phyloP scores from a whole-genome alignment of 2,797 vertebrate genomes.

The Pogoniulus pusillus region DNA sequence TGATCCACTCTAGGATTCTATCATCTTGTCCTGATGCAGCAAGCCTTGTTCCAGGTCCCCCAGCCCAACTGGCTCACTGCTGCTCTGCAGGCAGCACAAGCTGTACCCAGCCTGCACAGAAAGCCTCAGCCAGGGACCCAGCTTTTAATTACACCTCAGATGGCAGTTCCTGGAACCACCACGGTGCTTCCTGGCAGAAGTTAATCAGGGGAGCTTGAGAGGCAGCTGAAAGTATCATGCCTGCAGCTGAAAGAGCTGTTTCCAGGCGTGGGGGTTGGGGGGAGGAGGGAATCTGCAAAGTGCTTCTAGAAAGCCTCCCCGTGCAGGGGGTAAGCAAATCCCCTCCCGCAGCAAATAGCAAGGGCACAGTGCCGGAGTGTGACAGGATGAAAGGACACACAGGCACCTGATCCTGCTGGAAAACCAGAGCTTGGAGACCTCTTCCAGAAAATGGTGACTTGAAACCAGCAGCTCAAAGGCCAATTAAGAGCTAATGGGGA shows the following conservation, averaged over 20 bases:
- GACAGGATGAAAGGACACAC: constrained; percentile 27
- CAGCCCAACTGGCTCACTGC: not conserved
- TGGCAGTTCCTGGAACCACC: constrained; percentile 42
- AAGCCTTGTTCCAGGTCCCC: not conserved
- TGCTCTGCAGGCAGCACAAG: not conserved
- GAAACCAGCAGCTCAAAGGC: constrained; percentile 32
- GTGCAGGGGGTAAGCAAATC: not conserved
- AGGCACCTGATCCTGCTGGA: constrained; percentile 46
- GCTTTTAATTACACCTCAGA: constrained; percentile 7
- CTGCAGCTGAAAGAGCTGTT: not conserved
- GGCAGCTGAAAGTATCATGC: constrained; percentile 9
- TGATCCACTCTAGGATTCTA: too few species aligned
- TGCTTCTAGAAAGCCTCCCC: not conserved
- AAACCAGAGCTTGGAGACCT: not conserved
- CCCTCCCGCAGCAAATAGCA: constrained; percentile 43
- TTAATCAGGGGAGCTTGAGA: not conserved
- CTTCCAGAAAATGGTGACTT: constrained; percentile 41
- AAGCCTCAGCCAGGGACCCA: not conserved
- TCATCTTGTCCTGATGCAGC: not conserved
- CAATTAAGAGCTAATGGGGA: not conserved
- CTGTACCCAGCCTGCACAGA: not conserved
- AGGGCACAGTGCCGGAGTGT: constrained; percentile 23
- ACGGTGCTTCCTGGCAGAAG: constrained; percentile 8
- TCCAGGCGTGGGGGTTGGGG: not conserved
- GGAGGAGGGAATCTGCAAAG: not conserved